phyloP scores from a whole-genome alignment of 2,113 vertebrate genomes.

The Callipepla squamata region DNA sequence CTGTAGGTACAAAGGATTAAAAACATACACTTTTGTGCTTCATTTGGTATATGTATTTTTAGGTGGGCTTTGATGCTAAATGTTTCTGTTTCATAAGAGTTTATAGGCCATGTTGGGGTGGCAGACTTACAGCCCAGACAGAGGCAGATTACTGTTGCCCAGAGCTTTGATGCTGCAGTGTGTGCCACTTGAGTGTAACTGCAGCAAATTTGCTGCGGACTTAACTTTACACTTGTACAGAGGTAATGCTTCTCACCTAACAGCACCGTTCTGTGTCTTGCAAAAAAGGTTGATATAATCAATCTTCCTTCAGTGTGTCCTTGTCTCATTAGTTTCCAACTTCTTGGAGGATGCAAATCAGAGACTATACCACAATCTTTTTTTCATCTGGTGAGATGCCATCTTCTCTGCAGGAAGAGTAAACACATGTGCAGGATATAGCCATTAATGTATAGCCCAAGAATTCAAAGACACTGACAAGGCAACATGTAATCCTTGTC shows the following conservation, averaged over 20 bases:
- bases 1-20: neutral
- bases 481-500: accelerated
- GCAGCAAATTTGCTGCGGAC: neutral
- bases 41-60: neutral
- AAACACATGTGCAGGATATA: neutral
- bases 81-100: accelerated
- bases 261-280: neutral
- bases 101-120: neutral
- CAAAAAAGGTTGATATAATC: neutral
- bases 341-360: neutral
- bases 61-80: neutral
- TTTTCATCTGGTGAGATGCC: neutral
- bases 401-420: neutral
- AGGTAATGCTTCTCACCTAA: neutral
- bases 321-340: neutral
- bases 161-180: accelerated
- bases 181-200: neutral
- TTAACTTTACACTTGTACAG: neutral
- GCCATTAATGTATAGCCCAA: neutral
- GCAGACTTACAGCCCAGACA: neutral
- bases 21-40: neutral
- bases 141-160: neutral
- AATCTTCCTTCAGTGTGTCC: neutral
- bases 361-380: neutral
- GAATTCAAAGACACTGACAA: neutral